Conservation (phyloP, 1,140 invertebrate species). For the Phymastichus coffea region DNA sequence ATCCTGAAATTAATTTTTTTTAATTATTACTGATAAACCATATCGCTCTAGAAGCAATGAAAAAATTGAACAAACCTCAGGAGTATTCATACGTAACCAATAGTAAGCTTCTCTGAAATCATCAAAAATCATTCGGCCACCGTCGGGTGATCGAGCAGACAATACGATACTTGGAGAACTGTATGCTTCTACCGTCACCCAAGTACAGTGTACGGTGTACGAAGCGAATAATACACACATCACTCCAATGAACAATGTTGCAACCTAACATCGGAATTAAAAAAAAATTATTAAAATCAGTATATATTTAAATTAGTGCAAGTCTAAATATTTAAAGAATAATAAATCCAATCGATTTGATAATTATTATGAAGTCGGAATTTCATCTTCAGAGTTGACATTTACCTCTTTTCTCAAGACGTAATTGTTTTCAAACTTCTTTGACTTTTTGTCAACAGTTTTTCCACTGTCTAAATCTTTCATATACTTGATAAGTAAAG, state of each 20-base stretch:
- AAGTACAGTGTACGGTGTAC: slow-evolving; percentile 97
- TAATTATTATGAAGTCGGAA: too few relatives aligned
- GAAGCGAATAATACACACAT: slow-evolving; percentile 85
- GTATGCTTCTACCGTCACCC: slow-evolving; percentile 99
- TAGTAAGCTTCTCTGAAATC: slow-evolving; percentile 98
- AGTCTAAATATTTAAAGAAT: too few relatives aligned
- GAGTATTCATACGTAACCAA: slow-evolving; percentile 96
- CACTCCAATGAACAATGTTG: slow-evolving; percentile 80
- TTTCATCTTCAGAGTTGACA: too few relatives aligned
- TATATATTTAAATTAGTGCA: too few relatives aligned
- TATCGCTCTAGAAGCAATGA: not conserved
- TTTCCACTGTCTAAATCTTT: slow-evolving; percentile 74
- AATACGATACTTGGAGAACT: slow-evolving; percentile 96
- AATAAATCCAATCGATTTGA: too few relatives aligned
- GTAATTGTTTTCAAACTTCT: slow-evolving; percentile 71
- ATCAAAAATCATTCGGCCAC: slow-evolving; percentile 94
- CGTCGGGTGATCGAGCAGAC: slow-evolving; percentile 91
- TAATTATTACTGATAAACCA: not conserved
- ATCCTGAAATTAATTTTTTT: slow-evolving; percentile 61
- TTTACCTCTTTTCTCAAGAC: slow-evolving; percentile 83
- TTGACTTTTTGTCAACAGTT: slow-evolving; percentile 64
- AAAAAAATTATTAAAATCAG: slow-evolving; percentile 14
- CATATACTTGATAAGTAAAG: slow-evolving; percentile 87
- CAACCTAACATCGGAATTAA: slow-evolving; percentile 63
- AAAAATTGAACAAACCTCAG: slow-evolving; percentile 58